Percentiles rank a stretch among this genome's conserved stretches.
These are phyloP conservation scores for Mormoops blainvillei DNA, from an alignment of 2,113 vertebrate species.

Conservation along the genomic window DNA sequence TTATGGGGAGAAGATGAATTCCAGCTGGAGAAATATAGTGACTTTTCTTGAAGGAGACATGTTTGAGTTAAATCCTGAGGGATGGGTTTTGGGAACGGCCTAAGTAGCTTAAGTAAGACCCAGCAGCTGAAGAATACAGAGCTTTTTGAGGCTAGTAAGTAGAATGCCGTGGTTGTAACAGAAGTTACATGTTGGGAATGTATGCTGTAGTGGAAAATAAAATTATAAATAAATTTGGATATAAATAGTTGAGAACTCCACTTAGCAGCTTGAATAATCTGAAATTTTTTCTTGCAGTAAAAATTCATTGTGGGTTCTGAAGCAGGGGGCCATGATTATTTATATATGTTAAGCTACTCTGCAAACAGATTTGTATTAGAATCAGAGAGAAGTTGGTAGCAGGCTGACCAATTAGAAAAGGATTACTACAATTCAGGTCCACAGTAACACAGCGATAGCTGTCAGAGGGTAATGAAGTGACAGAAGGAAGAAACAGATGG, in stretches of 20 bases:
- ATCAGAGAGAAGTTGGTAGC: neutral
- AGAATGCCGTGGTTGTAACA: neutral
- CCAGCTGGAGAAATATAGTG: neutral
- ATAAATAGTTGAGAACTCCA: neutral
- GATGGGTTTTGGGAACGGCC: neutral
- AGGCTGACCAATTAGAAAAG: neutral
- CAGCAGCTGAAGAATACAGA: neutral
- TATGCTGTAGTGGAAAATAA: neutral
- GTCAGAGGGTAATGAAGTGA: neutral
- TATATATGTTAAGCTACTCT: neutral
- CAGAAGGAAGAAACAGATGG: slow-evolving; percentile 8
- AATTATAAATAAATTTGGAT: neutral
- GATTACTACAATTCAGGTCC: neutral
- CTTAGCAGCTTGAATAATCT: neutral
- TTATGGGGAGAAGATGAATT: neutral
- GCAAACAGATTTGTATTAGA: neutral
- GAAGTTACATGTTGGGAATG: neutral
- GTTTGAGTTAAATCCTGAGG: neutral
- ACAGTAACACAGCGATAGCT: neutral
- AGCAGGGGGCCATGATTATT: neutral
- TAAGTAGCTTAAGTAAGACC: neutral
- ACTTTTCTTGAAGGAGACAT: neutral
- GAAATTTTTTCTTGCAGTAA: neutral
- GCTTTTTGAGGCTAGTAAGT: neutral
- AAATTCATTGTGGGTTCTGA: neutral